phyloP scores from a whole-genome alignment of 2,113 vertebrate species.

The Aptenodytes forsteri region DNA sequence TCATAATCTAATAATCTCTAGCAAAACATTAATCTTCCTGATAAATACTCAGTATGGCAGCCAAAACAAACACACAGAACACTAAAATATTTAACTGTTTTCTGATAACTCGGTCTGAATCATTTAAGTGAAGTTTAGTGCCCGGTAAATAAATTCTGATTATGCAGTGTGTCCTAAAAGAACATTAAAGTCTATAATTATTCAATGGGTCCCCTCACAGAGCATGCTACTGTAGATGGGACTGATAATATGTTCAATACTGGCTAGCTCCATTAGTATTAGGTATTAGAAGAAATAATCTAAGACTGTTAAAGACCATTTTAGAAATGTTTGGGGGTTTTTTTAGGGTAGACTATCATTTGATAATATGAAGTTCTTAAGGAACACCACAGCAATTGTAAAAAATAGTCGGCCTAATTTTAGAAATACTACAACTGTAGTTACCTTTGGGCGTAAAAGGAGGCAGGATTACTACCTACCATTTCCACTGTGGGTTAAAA shows the following conservation, averaged over 20 bases:
- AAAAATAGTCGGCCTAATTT: not conserved
- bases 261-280: not conserved
- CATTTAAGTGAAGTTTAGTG: not conserved
- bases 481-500: not conserved
- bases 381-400: not conserved
- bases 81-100: not conserved
- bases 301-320: not conserved
- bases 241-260: not conserved
- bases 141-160: not conserved
- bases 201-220: not conserved
- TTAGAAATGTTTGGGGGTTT: not conserved
- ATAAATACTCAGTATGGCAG: not conserved
- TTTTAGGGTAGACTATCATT: not conserved
- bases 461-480: not conserved
- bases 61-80: not conserved
- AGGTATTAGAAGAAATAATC: not conserved
- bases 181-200: not conserved
- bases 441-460: not conserved
- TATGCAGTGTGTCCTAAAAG: not conserved
- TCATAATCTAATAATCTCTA: not conserved
- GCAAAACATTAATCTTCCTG: not conserved
- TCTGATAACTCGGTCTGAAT: not conserved
- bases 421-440: not conserved
- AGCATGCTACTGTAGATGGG: not conserved
- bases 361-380: not conserved